These are phyloP conservation scores for Monarcha castaneiventris DNA, from an alignment of 2,113 vertebrate genomes.

Conservation along the genomic window DNA sequence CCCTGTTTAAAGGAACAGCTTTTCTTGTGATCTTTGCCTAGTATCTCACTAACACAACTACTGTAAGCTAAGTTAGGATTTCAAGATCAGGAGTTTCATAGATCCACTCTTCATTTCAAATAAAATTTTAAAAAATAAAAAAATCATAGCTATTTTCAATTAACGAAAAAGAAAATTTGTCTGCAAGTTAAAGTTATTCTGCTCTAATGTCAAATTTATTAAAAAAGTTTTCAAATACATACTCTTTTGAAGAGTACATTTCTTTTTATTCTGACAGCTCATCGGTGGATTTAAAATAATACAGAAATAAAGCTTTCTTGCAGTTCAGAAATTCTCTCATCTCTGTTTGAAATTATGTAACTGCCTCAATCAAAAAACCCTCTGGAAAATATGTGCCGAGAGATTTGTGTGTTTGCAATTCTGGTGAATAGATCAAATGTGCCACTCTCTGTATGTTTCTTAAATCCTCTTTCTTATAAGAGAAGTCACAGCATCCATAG, in stretches of 20 bases:
- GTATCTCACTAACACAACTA: background rate
- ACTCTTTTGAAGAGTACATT: background rate
- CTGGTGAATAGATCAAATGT: conserved; percentile 19
- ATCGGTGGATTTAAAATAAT: conserved; percentile 1
- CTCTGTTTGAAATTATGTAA: background rate
- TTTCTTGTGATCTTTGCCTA: background rate
- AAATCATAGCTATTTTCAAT: background rate
- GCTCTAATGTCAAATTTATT: background rate
- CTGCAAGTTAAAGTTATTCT: background rate
- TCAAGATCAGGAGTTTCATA: background rate
- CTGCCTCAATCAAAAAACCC: background rate
- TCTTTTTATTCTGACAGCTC: background rate
- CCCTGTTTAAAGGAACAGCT: background rate
- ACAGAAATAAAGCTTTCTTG: background rate
- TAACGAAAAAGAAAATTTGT: background rate
- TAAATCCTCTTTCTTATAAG: background rate
- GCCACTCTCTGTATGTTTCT: background rate
- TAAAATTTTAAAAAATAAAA: rapidly evolving
- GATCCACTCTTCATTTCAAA: background rate
- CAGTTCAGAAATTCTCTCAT: conserved; percentile 15
- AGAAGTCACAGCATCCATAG: background rate
- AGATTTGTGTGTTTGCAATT: background rate
- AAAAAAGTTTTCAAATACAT: background rate
- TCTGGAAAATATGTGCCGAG: background rate
- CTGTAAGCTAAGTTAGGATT: background rate